phyloP scores from a whole-genome alignment of 92 coral and sea anemone species.

The Micromussa lordhowensis region DNA sequence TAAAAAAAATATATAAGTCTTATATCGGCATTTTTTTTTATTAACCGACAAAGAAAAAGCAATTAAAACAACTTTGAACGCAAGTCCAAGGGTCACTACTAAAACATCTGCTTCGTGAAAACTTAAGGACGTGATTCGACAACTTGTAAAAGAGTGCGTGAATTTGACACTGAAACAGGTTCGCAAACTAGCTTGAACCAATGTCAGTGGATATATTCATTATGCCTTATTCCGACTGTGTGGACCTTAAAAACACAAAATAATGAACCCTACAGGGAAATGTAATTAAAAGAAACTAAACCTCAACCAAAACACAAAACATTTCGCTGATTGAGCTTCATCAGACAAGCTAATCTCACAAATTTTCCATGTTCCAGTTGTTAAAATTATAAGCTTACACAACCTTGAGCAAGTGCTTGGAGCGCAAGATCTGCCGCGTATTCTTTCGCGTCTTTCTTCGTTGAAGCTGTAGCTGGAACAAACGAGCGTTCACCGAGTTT shows the following conservation, averaged over 20 bases:
- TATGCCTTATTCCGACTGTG: neutral
- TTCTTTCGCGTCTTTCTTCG: constrained; percentile 89
- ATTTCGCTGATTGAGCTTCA: neutral
- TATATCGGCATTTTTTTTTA: too few species aligned
- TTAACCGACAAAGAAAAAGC: too few species aligned
- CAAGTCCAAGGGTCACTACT: too few species aligned
- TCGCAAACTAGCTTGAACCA: too few species aligned
- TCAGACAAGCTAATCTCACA: neutral
- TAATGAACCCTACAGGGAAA: neutral
- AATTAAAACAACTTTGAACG: too few species aligned
- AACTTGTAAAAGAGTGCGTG: neutral
- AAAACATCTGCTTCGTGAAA: too few species aligned
- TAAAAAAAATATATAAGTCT: too few species aligned
- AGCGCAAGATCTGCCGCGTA: constrained; percentile 88
- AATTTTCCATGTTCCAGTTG: neutral
- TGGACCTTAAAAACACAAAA: neutral
- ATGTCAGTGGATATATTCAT: too few species aligned
- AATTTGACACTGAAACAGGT: neutral
- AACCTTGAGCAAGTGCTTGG: constrained; percentile 73
- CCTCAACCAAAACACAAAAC: neutral
- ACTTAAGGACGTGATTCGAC: too few species aligned
- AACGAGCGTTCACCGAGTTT: constrained; percentile 74
- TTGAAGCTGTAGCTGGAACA: constrained; percentile 70
- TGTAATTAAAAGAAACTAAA: neutral
- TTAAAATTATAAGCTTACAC: neutral